These are phyloP conservation scores for Bombus haemorrhoidalis DNA, from an alignment of 1,140 invertebrate species.

Conservation along the genomic window DNA sequence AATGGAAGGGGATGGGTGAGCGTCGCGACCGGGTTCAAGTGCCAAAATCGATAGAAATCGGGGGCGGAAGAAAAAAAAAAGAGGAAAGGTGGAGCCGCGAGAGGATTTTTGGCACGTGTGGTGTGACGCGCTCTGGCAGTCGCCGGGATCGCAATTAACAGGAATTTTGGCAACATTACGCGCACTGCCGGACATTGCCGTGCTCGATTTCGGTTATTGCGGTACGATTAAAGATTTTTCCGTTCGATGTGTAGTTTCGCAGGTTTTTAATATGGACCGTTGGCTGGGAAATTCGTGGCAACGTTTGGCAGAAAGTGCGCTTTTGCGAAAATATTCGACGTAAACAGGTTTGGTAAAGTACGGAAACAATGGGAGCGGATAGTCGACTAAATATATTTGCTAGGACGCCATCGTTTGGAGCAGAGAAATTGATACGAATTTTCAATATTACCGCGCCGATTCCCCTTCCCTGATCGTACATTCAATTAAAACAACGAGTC, in stretches of 20 bases:
- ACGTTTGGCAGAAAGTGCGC: not conserved
- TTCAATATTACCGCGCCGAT: too few species aligned
- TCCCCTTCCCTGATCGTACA: not conserved
- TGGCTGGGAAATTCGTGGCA: not conserved
- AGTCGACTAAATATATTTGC: not conserved
- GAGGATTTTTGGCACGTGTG: slow-evolving; percentile 47
- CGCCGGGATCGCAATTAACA: slow-evolving; percentile 29
- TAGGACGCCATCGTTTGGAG: not conserved
- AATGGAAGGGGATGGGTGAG: not conserved
- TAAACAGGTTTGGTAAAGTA: not conserved
- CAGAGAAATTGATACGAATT: too few species aligned
- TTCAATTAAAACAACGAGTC: not conserved
- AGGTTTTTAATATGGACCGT: too few species aligned
- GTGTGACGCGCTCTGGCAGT: not conserved
- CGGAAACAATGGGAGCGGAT: not conserved
- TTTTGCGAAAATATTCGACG: not conserved
- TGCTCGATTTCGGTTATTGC: not conserved
- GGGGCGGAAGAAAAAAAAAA: not conserved
- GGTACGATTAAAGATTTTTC: slow-evolving; percentile 1
- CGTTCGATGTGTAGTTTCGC: not conserved
- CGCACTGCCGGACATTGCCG: not conserved
- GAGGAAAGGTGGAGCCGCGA: not conserved
- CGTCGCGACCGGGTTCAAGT: slow-evolving; percentile 12
- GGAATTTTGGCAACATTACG: slow-evolving; percentile 37
- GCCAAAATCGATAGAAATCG: slow-evolving; percentile 46